Evolutionary conservation across 2,113 vertebrate species (phyloP).

Genomic region (Scomber colias): DNA sequence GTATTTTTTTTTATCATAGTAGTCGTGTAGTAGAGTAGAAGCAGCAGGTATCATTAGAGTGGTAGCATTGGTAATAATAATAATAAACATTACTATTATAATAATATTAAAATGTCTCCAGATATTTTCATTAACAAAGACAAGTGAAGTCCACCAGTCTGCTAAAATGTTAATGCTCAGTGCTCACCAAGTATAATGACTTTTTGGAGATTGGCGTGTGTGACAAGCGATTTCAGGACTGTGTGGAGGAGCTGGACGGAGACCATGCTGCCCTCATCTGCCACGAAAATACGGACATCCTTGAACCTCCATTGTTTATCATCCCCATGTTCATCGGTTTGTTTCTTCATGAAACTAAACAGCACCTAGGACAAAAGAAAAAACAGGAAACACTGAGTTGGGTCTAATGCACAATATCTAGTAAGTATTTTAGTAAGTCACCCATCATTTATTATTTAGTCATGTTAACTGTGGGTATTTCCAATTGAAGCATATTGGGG

Average conservation of each 20-base stretch:
- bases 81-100: too few species aligned
- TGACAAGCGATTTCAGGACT: constrained; percentile 82
- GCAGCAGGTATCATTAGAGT: too few species aligned
- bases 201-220: constrained; percentile 85
- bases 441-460: too few species aligned
- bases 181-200: constrained; percentile 85
- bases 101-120: too few species aligned
- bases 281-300: constrained; percentile 84
- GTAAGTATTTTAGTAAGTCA: too few species aligned
- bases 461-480: too few species aligned
- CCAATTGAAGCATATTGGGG: background rate
- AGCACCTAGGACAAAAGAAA: constrained; percentile 53
- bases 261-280: constrained; percentile 92
- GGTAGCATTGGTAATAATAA: too few species aligned
- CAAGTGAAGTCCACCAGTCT: too few species aligned
- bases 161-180: constrained; percentile 69
- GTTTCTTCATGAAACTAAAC: constrained; percentile 50
- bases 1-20: too few species aligned
- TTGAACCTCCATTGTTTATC: constrained; percentile 86
- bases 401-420: background rate
- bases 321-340: constrained; percentile 6
- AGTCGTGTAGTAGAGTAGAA: too few species aligned
- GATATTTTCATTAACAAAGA: background rate
- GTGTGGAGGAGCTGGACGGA: constrained; percentile 84
- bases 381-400: background rate